Base-by-base conservation (phyloP, 2,797 vertebrate genomes). In the Leucoraja ocellata region DNA sequence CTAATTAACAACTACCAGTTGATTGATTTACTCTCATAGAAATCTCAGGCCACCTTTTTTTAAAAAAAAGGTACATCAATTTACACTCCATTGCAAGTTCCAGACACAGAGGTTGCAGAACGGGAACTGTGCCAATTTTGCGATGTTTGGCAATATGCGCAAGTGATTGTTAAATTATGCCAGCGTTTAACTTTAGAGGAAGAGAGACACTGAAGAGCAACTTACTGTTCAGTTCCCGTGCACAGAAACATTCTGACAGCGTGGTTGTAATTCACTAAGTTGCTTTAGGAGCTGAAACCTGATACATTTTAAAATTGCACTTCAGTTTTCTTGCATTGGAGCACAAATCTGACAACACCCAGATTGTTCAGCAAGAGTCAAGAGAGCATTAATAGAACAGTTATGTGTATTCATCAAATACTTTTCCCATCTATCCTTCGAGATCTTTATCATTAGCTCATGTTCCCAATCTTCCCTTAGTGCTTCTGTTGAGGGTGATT, bases 1-100 rank as follows among this genome's bases (percentile, higher is more conserved):
- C 93, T 94, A 95, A 95, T 96, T 95, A 96, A 93, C 93, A 94
- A 93, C 68, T 84, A 93, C 78, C 23, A 71, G 94, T 93, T 94
- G 94, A 95, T 94, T 95, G 93, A 94, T 95, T 94, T 95, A 93
- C 63, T 91, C 94, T 73, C 63, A 94, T 94, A 84, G 94, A 95
- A 94, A 93, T 90, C 94, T 93, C 93, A 95, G 93, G n/a, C 93
- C 93, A 91, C 93, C 86, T 23, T 93, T 76, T 92, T 58, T 46
- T 46, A 46, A 46, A 46, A 54, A 46, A 54, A 92, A 92, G 23
- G 71, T 73, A 54, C 11, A 76, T 54, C 68, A 54, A 54, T 54
- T 28, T 76, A n/a, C 39, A 25, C 39, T 92, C 76, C n/a, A 21
- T 25, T 92, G 71, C 71, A 92, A 54, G 23, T 92, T 76, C 10